A percentile compares a stretch with the other conserved stretches of the same genome.
Conservation (phyloP, 2,888 invertebrate species). For the Ophonus ardosiacus region DNA sequence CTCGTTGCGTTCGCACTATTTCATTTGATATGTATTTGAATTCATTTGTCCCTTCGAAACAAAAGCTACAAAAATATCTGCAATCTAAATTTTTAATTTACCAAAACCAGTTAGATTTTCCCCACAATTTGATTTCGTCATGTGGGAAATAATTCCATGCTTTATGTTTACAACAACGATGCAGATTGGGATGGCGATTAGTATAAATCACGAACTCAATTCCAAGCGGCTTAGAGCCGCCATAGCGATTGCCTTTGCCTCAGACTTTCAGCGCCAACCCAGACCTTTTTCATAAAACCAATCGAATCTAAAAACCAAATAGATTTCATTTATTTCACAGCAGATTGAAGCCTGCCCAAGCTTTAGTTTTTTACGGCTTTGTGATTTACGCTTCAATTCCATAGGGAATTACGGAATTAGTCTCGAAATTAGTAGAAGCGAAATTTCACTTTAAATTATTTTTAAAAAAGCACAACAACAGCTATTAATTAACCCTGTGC, state of each 20-base stretch:
- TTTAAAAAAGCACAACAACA: no score
- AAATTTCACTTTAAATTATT: not conserved
- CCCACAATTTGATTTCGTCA: not conserved
- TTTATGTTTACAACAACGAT: not conserved
- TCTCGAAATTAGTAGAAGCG: not conserved
- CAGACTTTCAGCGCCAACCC: conserved; percentile 68
- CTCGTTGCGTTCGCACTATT: no score
- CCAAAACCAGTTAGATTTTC: not conserved
- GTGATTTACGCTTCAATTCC: not conserved
- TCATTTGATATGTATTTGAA: no score
- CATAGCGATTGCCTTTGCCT: not conserved
- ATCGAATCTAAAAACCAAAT: conserved; percentile 71
- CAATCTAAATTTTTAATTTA: not conserved
- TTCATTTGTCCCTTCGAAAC: no score
- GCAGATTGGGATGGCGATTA: conserved; percentile 61
- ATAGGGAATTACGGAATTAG: not conserved
- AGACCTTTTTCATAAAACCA: conserved; percentile 71
- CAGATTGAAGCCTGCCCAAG: conserved; percentile 66
- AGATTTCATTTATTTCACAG: conserved; percentile 71
- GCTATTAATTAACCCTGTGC: no score
- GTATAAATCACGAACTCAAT: conserved; percentile 71
- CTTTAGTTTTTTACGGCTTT: not conserved
- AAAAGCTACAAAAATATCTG: not conserved
- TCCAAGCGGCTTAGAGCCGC: conserved; percentile 68
- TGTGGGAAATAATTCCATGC: not conserved